phyloP scores from a whole-genome alignment of 2,113 vertebrate species.

The Phodopus roborovskii region DNA sequence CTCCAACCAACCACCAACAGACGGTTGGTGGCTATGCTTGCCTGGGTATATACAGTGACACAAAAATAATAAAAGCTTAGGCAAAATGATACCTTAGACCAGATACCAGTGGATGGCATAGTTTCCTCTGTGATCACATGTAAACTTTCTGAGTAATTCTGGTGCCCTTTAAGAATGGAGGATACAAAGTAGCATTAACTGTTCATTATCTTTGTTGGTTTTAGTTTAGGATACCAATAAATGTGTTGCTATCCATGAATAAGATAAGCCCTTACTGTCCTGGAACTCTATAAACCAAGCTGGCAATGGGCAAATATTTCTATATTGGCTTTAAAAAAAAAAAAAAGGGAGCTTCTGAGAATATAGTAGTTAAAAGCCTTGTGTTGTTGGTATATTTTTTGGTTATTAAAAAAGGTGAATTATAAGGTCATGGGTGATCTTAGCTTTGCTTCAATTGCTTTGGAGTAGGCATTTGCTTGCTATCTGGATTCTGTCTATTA shows the following conservation, averaged over 20 bases:
- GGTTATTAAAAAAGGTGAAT: neutral
- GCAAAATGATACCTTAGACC: conserved; percentile 12
- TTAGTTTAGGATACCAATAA: neutral
- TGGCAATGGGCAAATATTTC: neutral
- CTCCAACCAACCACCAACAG: no score
- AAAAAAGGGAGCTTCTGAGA: neutral
- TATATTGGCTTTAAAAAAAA: conserved; percentile 19
- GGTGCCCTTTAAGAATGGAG: neutral
- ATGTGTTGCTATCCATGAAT: neutral
- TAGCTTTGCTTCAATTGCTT: neutral
- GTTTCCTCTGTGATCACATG: neutral
- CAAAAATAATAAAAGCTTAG: neutral
- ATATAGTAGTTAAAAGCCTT: neutral
- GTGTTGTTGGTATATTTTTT: neutral
- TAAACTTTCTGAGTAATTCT: neutral
- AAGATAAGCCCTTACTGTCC: neutral
- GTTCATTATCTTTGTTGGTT: neutral
- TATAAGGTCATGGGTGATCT: neutral
- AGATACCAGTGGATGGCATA: neutral
- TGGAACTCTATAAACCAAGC: neutral
- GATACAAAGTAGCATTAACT: neutral
- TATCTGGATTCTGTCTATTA: neutral
- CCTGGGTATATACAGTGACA: neutral
- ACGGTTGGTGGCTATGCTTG: neutral
- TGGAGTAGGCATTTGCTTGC: conserved; percentile 9